Conservation (phyloP, 2,888 invertebrate genomes). For the Pandemis heparana region DNA sequence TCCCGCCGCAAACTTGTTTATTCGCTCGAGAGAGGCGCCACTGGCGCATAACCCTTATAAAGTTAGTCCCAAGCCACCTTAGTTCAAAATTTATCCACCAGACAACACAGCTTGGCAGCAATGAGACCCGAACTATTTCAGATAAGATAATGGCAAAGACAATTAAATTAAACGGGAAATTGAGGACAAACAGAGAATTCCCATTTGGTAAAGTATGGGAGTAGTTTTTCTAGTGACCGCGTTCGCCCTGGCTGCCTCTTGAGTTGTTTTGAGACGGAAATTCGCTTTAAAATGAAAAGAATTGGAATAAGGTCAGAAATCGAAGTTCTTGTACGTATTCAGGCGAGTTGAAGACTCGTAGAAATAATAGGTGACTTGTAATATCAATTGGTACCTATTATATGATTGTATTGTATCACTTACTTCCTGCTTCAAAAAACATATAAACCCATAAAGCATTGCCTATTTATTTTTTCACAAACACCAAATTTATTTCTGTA, state of each 20-base stretch:
- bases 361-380: neutral
- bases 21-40: constrained; percentile 12
- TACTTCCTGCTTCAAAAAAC: too few species aligned
- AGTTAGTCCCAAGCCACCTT: neutral
- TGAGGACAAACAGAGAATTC: constrained; percentile 53
- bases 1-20: constrained; percentile 27
- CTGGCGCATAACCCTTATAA: constrained; percentile 11
- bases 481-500: neutral
- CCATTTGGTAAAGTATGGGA: constrained; percentile 51
- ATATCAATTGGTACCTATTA: neutral
- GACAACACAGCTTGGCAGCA: constrained; percentile 5
- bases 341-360: too few species aligned
- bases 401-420: too few species aligned
- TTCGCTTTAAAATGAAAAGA: constrained; percentile 7
- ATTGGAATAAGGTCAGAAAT: too few species aligned
- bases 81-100: constrained; percentile 17
- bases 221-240: constrained; percentile 44
- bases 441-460: neutral
- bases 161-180: constrained; percentile 59
- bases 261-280: constrained; percentile 31
- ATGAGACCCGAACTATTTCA: constrained; percentile 44
- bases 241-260: neutral
- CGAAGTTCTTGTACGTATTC: neutral
- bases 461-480: constrained; percentile 3
- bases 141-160: constrained; percentile 65